Conservation (phyloP, 2,113 vertebrate genomes). For the Apteryx mantelli region DNA sequence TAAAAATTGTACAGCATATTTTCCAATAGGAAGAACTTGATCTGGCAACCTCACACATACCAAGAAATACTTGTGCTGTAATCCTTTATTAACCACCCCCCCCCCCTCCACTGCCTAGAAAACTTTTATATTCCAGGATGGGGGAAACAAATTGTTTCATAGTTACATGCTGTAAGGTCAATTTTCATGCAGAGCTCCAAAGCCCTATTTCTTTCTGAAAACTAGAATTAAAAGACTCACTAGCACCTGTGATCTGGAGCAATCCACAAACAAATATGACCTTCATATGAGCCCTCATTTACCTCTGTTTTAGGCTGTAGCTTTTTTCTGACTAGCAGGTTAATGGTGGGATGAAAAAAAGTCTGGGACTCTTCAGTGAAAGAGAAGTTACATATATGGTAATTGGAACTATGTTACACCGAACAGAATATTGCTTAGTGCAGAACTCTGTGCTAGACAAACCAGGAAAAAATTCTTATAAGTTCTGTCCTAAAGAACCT, state of each 20-base stretch:
- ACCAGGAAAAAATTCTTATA: neutral
- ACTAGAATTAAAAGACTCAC: neutral
- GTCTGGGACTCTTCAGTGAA: neutral
- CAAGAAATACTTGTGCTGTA: neutral
- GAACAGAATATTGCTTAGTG: neutral
- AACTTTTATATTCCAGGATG: neutral
- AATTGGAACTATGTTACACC: neutral
- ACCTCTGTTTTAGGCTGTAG: neutral
- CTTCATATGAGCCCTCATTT: neutral
- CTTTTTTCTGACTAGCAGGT: neutral
- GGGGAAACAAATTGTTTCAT: neutral
- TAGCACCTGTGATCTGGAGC: no score
- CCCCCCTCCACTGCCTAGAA: neutral
- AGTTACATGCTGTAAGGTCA: neutral
- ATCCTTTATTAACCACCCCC: neutral
- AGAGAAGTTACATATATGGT: fast-evolving
- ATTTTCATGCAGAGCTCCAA: neutral
- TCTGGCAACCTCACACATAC: neutral
- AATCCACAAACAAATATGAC: neutral
- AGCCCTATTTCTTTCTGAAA: neutral
- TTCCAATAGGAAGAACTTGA: neutral
- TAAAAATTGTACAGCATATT: neutral
- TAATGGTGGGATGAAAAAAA: neutral
- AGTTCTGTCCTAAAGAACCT: neutral
- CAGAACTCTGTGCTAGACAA: neutral